These are phyloP conservation scores for Meloidogyne chitwoodi DNA, from an alignment of 1,140 invertebrate genomes.

Conservation along the genomic window DNA sequence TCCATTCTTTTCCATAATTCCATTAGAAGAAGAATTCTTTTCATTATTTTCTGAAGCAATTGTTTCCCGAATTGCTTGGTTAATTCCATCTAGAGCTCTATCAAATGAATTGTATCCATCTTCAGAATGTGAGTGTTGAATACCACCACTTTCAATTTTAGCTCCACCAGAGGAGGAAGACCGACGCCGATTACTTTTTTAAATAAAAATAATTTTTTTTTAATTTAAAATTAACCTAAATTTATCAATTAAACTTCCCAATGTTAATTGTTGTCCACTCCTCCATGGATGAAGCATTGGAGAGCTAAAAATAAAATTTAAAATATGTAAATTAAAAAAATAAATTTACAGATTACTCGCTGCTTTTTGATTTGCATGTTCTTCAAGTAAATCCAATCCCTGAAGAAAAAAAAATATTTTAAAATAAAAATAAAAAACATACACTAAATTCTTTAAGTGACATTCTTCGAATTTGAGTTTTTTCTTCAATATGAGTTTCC, in stretches of 20 bases:
- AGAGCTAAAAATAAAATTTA: slow-evolving; percentile 17
- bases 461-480: slow-evolving; percentile 24
- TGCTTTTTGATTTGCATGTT: neutral
- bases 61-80: slow-evolving; percentile 2
- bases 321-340: neutral
- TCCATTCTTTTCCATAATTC: neutral
- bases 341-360: slow-evolving; percentile 1
- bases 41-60: neutral
- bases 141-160: neutral
- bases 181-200: slow-evolving; percentile 29
- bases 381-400: slow-evolving; percentile 13
- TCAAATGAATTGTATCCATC: slow-evolving; percentile 14
- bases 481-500: slow-evolving; percentile 19
- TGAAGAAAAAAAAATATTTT: neutral
- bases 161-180: slow-evolving; percentile 15
- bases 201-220: neutral
- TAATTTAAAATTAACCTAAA: neutral
- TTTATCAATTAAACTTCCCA: slow-evolving; percentile 28
- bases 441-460: slow-evolving; percentile 26
- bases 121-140: neutral
- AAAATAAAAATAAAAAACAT: neutral
- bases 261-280: slow-evolving; percentile 5
- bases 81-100: slow-evolving; percentile 11
- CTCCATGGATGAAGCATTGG: slow-evolving; percentile 17
- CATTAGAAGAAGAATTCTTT: neutral